Conservation (phyloP, 2,888 invertebrate genomes). For the Sminthurinus aureus region DNA sequence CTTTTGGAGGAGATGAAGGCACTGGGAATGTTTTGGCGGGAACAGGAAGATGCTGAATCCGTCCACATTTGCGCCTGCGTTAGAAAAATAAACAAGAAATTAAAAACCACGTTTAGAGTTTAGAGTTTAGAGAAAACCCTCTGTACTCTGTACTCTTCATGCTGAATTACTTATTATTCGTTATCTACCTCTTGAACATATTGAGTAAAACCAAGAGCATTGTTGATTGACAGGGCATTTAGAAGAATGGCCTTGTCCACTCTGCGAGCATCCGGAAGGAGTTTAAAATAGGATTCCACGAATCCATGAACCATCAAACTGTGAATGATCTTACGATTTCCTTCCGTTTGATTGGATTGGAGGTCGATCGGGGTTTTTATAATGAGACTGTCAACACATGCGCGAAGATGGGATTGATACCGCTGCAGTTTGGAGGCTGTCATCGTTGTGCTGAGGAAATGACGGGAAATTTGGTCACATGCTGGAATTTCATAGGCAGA, state of each 20-base stretch:
- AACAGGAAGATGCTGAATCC: constrained; percentile 3
- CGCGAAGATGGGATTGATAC: constrained; percentile 9
- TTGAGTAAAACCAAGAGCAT: constrained; percentile 13
- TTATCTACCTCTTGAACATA: constrained; percentile 10
- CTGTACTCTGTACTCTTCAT: too few relatives aligned
- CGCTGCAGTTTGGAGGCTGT: background rate
- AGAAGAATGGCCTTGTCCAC: constrained; percentile 27
- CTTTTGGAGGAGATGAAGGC: constrained; percentile 1
- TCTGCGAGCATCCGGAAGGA: background rate
- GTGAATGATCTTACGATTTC: background rate
- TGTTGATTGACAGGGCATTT: constrained; percentile 4
- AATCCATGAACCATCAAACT: constrained; percentile 1
- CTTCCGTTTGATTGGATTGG: background rate
- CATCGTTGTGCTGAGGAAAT: constrained; percentile 6
- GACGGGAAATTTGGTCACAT: constrained; percentile 19
- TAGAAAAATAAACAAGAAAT: background rate
- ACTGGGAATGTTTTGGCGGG: background rate
- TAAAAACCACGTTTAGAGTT: too few relatives aligned
- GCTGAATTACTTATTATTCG: background rate
- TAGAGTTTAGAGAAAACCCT: too few relatives aligned
- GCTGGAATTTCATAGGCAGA: constrained; percentile 15
- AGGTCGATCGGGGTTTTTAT: constrained; percentile 15
- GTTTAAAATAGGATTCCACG: constrained; percentile 20
- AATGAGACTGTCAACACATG: constrained; percentile 17
- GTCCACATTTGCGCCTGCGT: constrained; percentile 9